A percentile compares a stretch with the other conserved stretches of the same genome.
phyloP scores from a whole-genome alignment of 1,140 invertebrate genomes.

The Pachypsylla venusta region DNA sequence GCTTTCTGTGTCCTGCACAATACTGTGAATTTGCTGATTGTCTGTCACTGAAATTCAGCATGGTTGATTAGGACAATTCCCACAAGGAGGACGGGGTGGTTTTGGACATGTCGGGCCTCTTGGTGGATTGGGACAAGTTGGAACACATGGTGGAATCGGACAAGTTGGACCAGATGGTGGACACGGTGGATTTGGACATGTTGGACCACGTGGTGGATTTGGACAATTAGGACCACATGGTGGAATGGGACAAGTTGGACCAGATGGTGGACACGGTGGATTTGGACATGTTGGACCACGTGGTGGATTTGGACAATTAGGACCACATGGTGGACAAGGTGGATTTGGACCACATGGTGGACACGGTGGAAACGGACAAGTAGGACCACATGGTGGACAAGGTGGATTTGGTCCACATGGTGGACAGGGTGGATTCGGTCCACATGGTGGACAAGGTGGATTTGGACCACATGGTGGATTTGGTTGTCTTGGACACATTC shows the following conservation, averaged over 20 bases:
- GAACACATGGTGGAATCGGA: background rate
- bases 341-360: background rate
- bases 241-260: background rate
- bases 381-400: background rate
- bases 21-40: no score
- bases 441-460: background rate
- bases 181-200: background rate
- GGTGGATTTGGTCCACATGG: constrained; percentile 3
- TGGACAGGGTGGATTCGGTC: background rate
- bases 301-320: background rate
- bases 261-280: background rate
- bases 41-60: no score
- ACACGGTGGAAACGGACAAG: no score
- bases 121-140: background rate
- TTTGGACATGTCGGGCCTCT: background rate
- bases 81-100: background rate
- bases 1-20: no score
- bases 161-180: constrained; percentile 4
- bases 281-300: background rate
- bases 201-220: background rate
- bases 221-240: constrained; percentile 2
- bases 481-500: background rate
- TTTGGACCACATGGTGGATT: background rate
- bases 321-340: background rate
- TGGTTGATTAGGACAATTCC: no score